These are phyloP conservation scores for Engraulis encrasicolus DNA, from an alignment of 2,113 vertebrate genomes.

Conservation along the genomic window DNA sequence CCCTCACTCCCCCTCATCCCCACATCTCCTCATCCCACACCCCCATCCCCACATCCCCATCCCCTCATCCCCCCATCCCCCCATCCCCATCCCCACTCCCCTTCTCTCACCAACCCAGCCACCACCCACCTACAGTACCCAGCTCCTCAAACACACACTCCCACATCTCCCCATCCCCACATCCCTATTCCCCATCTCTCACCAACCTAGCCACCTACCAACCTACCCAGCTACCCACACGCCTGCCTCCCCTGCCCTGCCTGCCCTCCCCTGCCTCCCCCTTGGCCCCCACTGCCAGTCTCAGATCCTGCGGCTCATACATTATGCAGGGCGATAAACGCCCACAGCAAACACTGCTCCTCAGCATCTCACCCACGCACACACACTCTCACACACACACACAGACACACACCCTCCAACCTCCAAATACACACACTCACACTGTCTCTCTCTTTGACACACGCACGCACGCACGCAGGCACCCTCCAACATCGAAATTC, in stretches of 20 bases:
- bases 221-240: not conserved
- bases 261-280: conserved; percentile 82
- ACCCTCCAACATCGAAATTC: no score
- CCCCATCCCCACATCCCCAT: not conserved
- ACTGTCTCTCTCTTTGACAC: conserved; percentile 48
- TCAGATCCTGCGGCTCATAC: conserved; percentile 89
- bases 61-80: not conserved
- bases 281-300: conserved; percentile 84
- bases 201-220: not conserved
- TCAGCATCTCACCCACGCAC: conserved; percentile 67
- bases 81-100: not conserved
- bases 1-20: conserved; percentile 76
- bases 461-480: no score
- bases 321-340: conserved; percentile 97
- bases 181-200: not conserved
- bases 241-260: not conserved
- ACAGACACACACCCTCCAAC: conserved; percentile 35
- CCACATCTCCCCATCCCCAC: not conserved
- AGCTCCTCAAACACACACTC: not conserved
- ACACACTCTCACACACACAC: conserved; percentile 23
- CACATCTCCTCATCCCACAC: not conserved
- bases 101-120: not conserved
- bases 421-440: not conserved
- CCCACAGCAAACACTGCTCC: conserved; percentile 84
- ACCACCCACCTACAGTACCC: not conserved